phyloP scores from a whole-genome alignment of 2,888 invertebrate species.

The Pomacea canaliculata region DNA sequence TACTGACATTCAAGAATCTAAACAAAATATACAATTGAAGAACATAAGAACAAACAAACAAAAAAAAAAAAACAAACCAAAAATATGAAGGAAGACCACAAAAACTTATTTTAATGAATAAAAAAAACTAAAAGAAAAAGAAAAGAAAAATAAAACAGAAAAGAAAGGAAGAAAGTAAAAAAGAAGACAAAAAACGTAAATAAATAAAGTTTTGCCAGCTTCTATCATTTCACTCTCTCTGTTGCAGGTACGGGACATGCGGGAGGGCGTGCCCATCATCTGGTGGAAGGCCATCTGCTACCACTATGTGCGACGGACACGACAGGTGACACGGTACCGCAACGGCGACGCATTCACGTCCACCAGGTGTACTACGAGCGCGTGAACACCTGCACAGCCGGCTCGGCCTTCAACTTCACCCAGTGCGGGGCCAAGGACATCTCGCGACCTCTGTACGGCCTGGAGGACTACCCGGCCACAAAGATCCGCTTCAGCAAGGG shows the following conservation, averaged over 20 bases:
- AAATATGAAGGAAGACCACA: too few species aligned
- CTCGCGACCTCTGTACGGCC: constrained; percentile 78
- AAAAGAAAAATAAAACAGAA: too few species aligned
- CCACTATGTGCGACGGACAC: constrained; percentile 82
- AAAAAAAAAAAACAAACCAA: not conserved
- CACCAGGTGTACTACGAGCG: constrained; percentile 88
- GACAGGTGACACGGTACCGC: constrained; percentile 83
- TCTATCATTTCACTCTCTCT: too few species aligned
- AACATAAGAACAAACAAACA: not conserved
- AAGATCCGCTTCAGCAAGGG: constrained; percentile 84
- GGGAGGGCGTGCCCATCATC: constrained; percentile 80
- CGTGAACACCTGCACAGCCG: constrained; percentile 84
- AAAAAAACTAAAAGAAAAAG: too few species aligned
- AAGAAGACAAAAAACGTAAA: too few species aligned
- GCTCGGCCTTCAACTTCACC: constrained; percentile 82
- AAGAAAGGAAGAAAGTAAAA: too few species aligned
- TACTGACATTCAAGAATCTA: not conserved
- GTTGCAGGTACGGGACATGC: constrained; percentile 39
- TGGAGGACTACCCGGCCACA: constrained; percentile 79
- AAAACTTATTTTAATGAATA: too few species aligned
- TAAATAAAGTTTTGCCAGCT: too few species aligned
- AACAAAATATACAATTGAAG: not conserved
- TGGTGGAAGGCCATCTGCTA: constrained; percentile 92
- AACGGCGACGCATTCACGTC: constrained; percentile 87
- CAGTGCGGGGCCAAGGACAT: constrained; percentile 81